Evolutionary conservation across 2,888 invertebrate species (phyloP), one percentile per base, ranked within the genome.

Genomic region (Dryococelus australis): DNA sequence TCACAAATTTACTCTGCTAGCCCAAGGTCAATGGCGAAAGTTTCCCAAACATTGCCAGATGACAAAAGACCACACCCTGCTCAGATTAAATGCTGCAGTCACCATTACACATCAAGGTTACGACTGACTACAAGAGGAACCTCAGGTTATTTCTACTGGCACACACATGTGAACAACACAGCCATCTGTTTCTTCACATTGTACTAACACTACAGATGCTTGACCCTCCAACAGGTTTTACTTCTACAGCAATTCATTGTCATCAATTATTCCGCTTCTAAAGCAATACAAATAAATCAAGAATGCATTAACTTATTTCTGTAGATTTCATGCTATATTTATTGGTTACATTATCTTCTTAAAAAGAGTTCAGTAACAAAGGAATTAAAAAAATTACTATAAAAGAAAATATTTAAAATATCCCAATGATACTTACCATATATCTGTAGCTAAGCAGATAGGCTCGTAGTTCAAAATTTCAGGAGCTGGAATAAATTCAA

Each of bases 401-500:
- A 35, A 35, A 35, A 35, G n/a, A n/a, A n/a, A n/a, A n/a, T n/a
- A n/a, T n/a, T n/a, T n/a, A 35, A 35, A 35, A 35, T 35, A 47
- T 10, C 43, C 24, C 20, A 27, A 9, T 20, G 28, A 35, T 51
- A 86, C 88, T 85, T 26, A 89, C 99, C 99, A 99, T 94, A 99
- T 98, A 93, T 99, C 99, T 87, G 98, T 98, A 85, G 98, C 96
- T 90, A 98, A 94, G 90, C 97, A 96, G 90, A 99, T 95, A 87
- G 99, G 98, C 93, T 99, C 98, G 93, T 98, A 99, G 91, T 97
- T 98, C 89, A 99, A 94, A 91, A 99, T 97, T 94, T 99, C 99
- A 89, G 98, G 98, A 86, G 98, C 97, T 96, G 93, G 65, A 93
- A 47, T 16, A 47, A 47, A 47, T 47, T 47, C 47, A 47, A 47